Percentiles rank a stretch among this genome's conserved stretches.
Conservation (phyloP, 2,888 invertebrate species). For the Aethes cnicana region DNA sequence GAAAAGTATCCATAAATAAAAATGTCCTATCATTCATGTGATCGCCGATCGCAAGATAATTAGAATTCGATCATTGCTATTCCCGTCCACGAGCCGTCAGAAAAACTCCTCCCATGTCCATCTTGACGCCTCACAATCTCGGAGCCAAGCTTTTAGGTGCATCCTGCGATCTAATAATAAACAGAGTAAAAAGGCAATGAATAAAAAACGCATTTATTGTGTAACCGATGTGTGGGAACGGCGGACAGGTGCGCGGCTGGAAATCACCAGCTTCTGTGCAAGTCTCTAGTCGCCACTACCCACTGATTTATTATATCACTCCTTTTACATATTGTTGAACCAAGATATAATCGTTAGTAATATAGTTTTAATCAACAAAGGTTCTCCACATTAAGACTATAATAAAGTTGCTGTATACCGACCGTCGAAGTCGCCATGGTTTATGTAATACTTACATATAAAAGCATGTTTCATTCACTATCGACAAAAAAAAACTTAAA, state of each 20-base stretch:
- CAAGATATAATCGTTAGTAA: too few species aligned
- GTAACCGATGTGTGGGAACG: slow-evolving; percentile 70
- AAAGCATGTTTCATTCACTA: too few species aligned
- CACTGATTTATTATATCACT: slow-evolving; percentile 20
- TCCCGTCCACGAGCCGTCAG: slow-evolving; percentile 2
- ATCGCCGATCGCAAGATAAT: too few species aligned
- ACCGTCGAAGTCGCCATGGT: too few species aligned
- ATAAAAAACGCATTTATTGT: slow-evolving; percentile 72
- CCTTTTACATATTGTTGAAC: too few species aligned
- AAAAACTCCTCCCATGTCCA: slow-evolving; percentile 21
- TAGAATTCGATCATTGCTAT: slow-evolving; percentile 6
- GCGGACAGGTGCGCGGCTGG: slow-evolving; percentile 57
- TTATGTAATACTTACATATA: too few species aligned
- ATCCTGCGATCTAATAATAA: slow-evolving; percentile 59
- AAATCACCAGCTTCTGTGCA: slow-evolving; percentile 25
- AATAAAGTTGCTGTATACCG: too few species aligned
- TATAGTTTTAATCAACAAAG: too few species aligned
- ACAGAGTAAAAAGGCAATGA: slow-evolving; percentile 46
- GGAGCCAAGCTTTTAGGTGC: slow-evolving; percentile 45
- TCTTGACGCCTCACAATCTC: slow-evolving; percentile 23
- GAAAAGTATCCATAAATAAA: too few species aligned
- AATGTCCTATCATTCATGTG: too few species aligned
- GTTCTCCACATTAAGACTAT: too few species aligned
- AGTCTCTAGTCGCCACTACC: slow-evolving; percentile 9
- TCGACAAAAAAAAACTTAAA: too few species aligned